Base-by-base conservation (phyloP, 2,797 vertebrate genomes). In the Lutra lutra region DNA sequence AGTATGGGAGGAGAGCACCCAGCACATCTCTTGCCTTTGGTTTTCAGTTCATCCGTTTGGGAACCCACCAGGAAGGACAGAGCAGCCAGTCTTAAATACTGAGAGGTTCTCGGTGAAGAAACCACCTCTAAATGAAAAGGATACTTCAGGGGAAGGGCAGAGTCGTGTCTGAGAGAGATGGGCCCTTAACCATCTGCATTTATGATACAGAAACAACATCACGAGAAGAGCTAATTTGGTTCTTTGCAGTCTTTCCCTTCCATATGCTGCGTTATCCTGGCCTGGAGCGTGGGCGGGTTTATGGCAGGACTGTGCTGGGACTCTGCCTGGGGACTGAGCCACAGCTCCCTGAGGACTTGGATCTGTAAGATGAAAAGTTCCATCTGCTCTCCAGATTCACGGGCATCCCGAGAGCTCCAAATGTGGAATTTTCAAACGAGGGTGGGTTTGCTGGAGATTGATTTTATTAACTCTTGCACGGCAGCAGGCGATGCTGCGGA, bases 181-280 rank as follows among this genome's bases (percentile, higher is more conserved):
- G 66, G n/a, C 75, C 25, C 56, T 66, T 15, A 51, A 9, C 56
- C 70, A 17, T 54, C 64, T 38, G 56, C 48, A 40, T 73, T 91
- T 88, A 7, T 35, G 35, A 3, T n/a, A 72, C 56, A 43, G 46
- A 82, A 40, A 0, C 13, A 64, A 66, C 51, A 5, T 7, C 18
- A 5, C 11, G 14, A 46, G 58, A 82, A 56, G 75, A 70, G 14
- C 4, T 79, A 27, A 0, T 43, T 62, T 48, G 48, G 18, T 75
- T 73, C 0, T 0, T 27, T 60, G 60, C 12, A 5, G 18, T 0
- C 0, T 60, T 88, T 91, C n/a, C 35, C 0, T 0, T 40, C 68
- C n/a, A 0, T 13, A 0, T 0, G 2, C 51, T 54, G 20, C 0
- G 0, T 54, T 46, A 18, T 58, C 40, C 54, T 72, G 40, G 2